phyloP scores from a whole-genome alignment of 2,888 invertebrate genomes.

The Brachypalpus laphriformis region DNA sequence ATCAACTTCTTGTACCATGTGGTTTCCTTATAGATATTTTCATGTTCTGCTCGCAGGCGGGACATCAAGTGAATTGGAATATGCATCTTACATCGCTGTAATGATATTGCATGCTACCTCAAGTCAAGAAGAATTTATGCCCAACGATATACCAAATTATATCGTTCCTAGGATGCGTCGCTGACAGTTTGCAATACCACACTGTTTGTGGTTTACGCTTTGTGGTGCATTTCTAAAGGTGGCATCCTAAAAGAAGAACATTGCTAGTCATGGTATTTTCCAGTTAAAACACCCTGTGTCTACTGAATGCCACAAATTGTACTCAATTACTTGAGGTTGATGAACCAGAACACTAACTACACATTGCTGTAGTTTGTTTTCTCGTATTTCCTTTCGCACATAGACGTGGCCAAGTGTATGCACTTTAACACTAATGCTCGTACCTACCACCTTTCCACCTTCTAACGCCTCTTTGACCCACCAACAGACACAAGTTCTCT shows the following conservation, averaged over 20 bases:
- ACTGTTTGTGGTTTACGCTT: constrained; percentile 1
- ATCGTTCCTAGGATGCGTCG: background rate
- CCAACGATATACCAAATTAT: background rate
- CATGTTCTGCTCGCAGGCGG: constrained; percentile 1
- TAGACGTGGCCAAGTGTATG: constrained; percentile 64
- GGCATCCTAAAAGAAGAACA: background rate
- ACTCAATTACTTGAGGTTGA: constrained; percentile 61
- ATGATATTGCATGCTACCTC: background rate
- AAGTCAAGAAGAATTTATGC: background rate
- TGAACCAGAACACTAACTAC: constrained; percentile 55
- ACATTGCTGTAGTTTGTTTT: constrained; percentile 35
- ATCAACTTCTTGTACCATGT: constrained; percentile 18
- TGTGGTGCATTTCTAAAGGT: background rate
- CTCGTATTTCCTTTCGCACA: constrained; percentile 8
- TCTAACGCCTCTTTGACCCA: constrained; percentile 23
- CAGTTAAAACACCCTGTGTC: background rate
- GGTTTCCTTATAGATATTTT: constrained; percentile 30
- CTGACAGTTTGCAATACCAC: background rate
- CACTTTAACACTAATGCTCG: constrained; percentile 37
- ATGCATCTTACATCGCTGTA: background rate
- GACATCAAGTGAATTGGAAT: constrained; percentile 23
- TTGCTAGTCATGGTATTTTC: background rate
- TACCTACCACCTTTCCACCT: constrained; percentile 27
- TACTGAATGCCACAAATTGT: constrained; percentile 40
- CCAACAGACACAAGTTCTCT: constrained; percentile 16